These are phyloP conservation scores for Dolichallabes microphthalmus DNA, from an alignment of 2,113 vertebrate species.

Conservation along the genomic window DNA sequence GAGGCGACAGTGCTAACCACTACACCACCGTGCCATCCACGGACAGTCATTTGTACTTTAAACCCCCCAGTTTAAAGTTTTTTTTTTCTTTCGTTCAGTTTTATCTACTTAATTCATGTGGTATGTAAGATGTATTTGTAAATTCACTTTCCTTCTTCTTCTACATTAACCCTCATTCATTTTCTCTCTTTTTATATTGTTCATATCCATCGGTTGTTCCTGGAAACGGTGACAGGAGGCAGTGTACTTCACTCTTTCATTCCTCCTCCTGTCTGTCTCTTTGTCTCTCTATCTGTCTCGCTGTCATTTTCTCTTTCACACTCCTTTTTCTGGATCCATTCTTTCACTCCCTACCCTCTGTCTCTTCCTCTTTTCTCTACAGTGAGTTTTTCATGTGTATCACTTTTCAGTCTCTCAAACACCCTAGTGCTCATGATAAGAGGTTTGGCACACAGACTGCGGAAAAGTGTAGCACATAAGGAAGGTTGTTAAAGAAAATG, in stretches of 20 bases:
- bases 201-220: conserved; percentile 27
- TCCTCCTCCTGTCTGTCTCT: conserved; percentile 14
- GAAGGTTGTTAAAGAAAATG: background rate
- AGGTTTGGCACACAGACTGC: background rate
- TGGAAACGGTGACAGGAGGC: conserved; percentile 21
- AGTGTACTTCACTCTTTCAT: conserved; percentile 32
- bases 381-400: background rate
- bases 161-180: background rate
- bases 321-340: background rate
- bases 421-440: background rate
- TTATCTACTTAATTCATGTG: background rate
- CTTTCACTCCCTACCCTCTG: background rate
- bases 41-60: background rate
- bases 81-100: background rate
- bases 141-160: background rate
- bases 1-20: too few relatives aligned
- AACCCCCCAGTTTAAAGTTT: too few relatives aligned
- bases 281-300: background rate
- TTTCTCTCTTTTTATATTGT: background rate
- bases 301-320: background rate
- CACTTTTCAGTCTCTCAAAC: background rate
- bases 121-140: background rate
- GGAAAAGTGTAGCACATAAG: background rate
- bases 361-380: background rate
- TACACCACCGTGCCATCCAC: too few relatives aligned